Base-by-base conservation (phyloP, 2,888 invertebrate species). In the Morpho helenor region DNA sequence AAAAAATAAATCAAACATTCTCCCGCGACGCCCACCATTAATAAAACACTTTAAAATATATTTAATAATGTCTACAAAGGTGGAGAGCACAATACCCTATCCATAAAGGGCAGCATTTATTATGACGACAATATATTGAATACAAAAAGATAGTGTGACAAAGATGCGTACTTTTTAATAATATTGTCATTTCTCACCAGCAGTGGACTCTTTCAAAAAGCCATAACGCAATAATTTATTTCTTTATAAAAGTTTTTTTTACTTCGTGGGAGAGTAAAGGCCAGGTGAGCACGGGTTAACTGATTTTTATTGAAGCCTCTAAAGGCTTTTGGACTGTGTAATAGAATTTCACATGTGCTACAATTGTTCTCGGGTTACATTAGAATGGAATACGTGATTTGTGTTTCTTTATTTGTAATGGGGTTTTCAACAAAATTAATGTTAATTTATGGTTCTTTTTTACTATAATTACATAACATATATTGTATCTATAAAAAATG, bases 111-210 rank as follows among this genome's bases (percentile, higher is more conserved):
- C 85, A 84, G 87, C 90, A 90, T 90, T 90, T 90, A 89, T 90
- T 89, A 89, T 85, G 74, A 88, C 78, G 90, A 90, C 90, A 90
- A 90, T 90, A 89, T 89, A 89, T 88, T 75, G 87, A 87, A 90
- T 76, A 90, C 90, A 90, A 90, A 89, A 90, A 90, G 90, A 90
- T 90, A 88, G 84, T 81, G 90, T 89, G 88, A 90, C 89, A 89
- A 89, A 87, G 88, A 88, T 71, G 86, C 82, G 82, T 86, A 88
- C 86, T 90, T 90, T 90, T 90, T 90, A 90, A 90, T 90, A 90
- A 90, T 90, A 90, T 88, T 88, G 89, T 90, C 90, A 90, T 90
- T 90, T 90, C 90, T 90, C 88, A 90, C 84, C 90, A 88, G 88
- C 84, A 89, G 81, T 90, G 90, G 88, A 89, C 89, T 90, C 90